Base-by-base conservation (phyloP, 2,797 vertebrate genomes). In the Molossus molossus region DNA sequence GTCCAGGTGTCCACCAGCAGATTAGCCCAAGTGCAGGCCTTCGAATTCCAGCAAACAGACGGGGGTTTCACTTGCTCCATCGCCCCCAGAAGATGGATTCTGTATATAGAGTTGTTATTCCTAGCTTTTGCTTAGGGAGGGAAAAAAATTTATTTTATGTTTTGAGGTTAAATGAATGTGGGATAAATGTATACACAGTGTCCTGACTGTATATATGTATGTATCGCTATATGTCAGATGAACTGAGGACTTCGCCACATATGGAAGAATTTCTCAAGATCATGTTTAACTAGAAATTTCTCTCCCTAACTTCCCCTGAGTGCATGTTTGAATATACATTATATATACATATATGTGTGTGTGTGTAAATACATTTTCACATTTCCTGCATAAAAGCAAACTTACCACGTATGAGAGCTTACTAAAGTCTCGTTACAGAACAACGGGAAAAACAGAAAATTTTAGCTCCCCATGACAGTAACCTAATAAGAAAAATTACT, bases 81-180 rank as follows among this genome's bases (percentile, higher is more conserved):
- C 97, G 97, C 88, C 90, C 96, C 58, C 15, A 81, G 96, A 97
- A 98, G 97, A 97, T 93, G 85, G 82, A 98, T 98, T 98, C 97
- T 98, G 85, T 97, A 90, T 94, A 98, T 97, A 98, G 96, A 97
- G 97, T 98, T 98, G 77, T 96, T 98, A 98, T 98, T 98, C 97
- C 94, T 97, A 97, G 97, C 88, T 90, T 98, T 98, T 98, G 97
- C 97, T 98, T 97, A 97, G 79, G 60, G 82, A 96, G 15, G 87
- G 80, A 93, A 97, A 93, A 98, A 97, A 98, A 98, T 98, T 97
- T 98, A 98, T 98, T 98, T 98, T 98, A 98, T 98, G 97, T 98
- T 98, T 98, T 98, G 98, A 98, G 97, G 97, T 98, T 98, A 98
- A 98, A 98, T 98, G 98, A 98, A 98, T 98, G 98, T 98, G 97